Evolutionary conservation across 1,140 invertebrate genomes (phyloP).

Genomic region (Drosophila trapezifrons): DNA sequence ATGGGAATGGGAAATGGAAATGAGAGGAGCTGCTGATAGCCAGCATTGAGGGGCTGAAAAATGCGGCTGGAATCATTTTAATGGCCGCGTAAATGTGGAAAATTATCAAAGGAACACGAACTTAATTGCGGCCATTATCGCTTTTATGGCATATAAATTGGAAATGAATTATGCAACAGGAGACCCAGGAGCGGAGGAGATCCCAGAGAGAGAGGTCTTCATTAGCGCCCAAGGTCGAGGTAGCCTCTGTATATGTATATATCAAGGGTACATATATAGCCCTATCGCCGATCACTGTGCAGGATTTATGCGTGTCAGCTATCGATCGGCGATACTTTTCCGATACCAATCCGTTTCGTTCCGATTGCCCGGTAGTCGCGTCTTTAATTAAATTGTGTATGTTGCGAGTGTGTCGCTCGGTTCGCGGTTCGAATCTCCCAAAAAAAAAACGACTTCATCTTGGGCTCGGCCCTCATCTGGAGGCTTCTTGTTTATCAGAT

Average conservation of each 20-base stretch:
- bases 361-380: conserved; percentile 63
- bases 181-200: conserved; percentile 2
- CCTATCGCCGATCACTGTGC: conserved; percentile 12
- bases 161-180: conserved; percentile 78
- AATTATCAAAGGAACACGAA: conserved; percentile 82
- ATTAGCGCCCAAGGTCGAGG: conserved; percentile 61
- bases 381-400: conserved; percentile 82
- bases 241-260: not conserved
- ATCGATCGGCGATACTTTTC: conserved; percentile 33
- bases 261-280: too few relatives aligned
- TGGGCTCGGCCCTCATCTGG: too few relatives aligned
- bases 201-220: conserved; percentile 49
- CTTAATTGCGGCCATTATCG: conserved; percentile 81
- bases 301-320: conserved; percentile 29
- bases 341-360: conserved; percentile 8
- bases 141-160: conserved; percentile 79
- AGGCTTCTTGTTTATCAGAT: conserved; percentile 55
- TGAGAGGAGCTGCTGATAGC: conserved; percentile 68
- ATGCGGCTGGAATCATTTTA: conserved; percentile 77
- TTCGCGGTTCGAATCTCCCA: not conserved
- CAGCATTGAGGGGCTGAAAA: conserved; percentile 50
- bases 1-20: conserved; percentile 30
- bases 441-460: conserved; percentile 64
- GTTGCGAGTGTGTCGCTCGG: conserved; percentile 45
- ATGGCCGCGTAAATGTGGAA: conserved; percentile 80